phyloP scores from a whole-genome alignment of 2,797 vertebrate species.

The Podarcis lilfordi region DNA sequence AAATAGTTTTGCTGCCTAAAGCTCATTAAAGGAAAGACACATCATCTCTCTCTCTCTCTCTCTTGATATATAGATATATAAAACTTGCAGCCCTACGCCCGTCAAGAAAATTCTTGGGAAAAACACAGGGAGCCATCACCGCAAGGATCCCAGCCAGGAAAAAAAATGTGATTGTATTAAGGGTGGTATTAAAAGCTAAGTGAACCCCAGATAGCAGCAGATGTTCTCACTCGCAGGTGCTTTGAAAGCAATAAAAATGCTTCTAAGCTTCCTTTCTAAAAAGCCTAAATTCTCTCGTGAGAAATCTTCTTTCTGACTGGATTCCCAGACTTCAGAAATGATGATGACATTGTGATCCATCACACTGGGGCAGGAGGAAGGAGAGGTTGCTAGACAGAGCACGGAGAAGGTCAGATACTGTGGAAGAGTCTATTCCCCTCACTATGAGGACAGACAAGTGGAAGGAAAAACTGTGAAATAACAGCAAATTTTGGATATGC shows the following conservation, averaged over 20 bases:
- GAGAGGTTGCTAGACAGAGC: background rate
- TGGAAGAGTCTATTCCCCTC: background rate
- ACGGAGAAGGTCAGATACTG: background rate
- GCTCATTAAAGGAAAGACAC: background rate
- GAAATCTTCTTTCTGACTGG: slow-evolving; percentile 25
- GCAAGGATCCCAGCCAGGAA: background rate
- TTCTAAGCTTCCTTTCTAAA: background rate
- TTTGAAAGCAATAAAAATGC: slow-evolving; percentile 6
- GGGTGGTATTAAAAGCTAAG: slow-evolving; percentile 4
- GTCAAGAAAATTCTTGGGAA: background rate
- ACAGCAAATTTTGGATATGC: background rate
- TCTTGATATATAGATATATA: too few relatives aligned
- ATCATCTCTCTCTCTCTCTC: background rate
- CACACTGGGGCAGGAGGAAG: background rate
- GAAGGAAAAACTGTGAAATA: background rate
- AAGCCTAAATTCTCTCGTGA: slow-evolving; percentile 3
- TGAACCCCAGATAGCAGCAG: background rate
- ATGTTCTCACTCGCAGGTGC: slow-evolving; percentile 16
- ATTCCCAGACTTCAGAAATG: slow-evolving; percentile 3
- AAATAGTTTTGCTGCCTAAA: background rate
- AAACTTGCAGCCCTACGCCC: background rate
- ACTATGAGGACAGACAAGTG: background rate
- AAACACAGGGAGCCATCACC: background rate
- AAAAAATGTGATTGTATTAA: slow-evolving; percentile 8
- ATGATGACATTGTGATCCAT: background rate